Conservation (phyloP, 2,888 invertebrate species). For the Odontomyia ornata region DNA sequence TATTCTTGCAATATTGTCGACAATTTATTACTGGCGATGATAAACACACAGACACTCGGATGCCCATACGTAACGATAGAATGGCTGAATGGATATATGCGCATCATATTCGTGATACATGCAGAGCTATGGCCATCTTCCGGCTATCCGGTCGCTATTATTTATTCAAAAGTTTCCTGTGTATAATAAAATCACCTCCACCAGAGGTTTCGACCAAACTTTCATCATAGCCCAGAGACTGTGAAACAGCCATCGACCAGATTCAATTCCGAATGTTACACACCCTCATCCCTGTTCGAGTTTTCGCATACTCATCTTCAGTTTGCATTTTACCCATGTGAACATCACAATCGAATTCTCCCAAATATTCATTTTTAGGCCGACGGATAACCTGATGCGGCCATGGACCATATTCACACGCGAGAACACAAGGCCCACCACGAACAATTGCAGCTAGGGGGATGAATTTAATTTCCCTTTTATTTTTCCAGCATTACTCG, state of each 20-base stretch:
- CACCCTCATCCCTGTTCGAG: neutral
- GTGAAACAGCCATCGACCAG: neutral
- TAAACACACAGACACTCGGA: slow-evolving; percentile 30
- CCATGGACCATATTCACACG: neutral
- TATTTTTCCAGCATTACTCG: neutral
- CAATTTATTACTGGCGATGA: slow-evolving; percentile 47
- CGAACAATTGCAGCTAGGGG: neutral
- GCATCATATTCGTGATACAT: slow-evolving; percentile 4
- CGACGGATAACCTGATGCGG: neutral
- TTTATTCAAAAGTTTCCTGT: slow-evolving; percentile 42
- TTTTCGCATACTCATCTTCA: neutral
- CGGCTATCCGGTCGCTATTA: slow-evolving; percentile 36
- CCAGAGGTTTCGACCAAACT: slow-evolving; percentile 30
- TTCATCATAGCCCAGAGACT: slow-evolving; percentile 35
- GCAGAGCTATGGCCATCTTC: slow-evolving; percentile 25
- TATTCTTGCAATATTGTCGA: slow-evolving; percentile 46
- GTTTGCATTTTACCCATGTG: slow-evolving; percentile 15
- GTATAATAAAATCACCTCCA: slow-evolving; percentile 42
- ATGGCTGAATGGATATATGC: neutral
- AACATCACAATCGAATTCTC: slow-evolving; percentile 17
- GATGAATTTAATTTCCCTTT: slow-evolving; percentile 38
- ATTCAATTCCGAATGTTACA: neutral
- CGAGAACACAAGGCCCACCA: neutral
- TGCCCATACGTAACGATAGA: neutral
- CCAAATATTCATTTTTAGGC: slow-evolving; percentile 2